A percentile compares a stretch with the other conserved stretches of the same genome.
These are phyloP conservation scores for Rissa tridactyla DNA, from an alignment of 2,113 vertebrate species.

Conservation along the genomic window DNA sequence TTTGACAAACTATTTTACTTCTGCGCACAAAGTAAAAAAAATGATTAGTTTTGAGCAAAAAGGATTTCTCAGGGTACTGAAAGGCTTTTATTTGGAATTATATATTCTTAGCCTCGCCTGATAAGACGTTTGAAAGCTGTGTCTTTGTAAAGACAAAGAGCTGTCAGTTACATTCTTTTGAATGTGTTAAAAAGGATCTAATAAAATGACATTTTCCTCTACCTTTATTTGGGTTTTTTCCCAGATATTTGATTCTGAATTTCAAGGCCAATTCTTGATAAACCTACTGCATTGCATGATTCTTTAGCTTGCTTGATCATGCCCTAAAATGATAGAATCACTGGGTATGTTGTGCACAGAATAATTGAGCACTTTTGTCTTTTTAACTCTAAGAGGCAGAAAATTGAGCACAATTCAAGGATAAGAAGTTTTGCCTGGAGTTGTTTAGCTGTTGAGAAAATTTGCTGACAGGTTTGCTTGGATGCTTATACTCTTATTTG, in stretches of 20 bases:
- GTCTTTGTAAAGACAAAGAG: conserved; percentile 58
- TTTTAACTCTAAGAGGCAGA: conserved; percentile 5
- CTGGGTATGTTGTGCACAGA: background rate
- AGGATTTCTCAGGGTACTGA: conserved; percentile 51
- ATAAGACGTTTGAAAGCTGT: conserved; percentile 53
- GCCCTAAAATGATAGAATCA: background rate
- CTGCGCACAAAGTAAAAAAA: conserved; percentile 59
- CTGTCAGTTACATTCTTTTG: conserved; percentile 24
- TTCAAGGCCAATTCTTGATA: background rate
- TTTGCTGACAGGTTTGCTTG: conserved; percentile 34
- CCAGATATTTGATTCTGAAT: background rate
- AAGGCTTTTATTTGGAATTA: conserved; percentile 67
- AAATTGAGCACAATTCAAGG: conserved; percentile 9
- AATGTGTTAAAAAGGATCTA: conserved; percentile 30
- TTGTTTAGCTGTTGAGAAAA: conserved; percentile 26
- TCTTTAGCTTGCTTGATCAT: background rate
- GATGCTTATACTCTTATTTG: background rate
- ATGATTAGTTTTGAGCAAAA: conserved; percentile 62
- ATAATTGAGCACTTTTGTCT: background rate
- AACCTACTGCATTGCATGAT: background rate
- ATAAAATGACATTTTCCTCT: conserved; percentile 4
- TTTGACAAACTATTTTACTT: conserved; percentile 68
- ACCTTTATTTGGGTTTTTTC: background rate
- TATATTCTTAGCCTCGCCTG: conserved; percentile 27
- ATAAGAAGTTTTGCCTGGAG: conserved; percentile 39